Evolutionary conservation across 2,797 vertebrate species (phyloP), one percentile per base, ranked within the genome.

Genomic region (Emys orbicularis): DNA sequence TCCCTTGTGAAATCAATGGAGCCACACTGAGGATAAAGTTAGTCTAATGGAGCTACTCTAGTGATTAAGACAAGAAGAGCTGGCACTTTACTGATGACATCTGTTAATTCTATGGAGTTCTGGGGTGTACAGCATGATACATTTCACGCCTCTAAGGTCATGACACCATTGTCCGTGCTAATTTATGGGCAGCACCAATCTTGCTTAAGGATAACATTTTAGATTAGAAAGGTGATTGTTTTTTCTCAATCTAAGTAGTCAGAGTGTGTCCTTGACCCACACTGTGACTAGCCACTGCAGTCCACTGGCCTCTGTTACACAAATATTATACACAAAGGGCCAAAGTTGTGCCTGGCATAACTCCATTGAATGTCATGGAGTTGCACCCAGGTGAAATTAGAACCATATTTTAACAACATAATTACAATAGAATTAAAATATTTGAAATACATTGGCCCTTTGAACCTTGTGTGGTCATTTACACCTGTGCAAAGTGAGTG

Each of bases 351-450:
- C 80, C 13, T 31, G 5, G 29, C n/a, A 27, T 16, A 94, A 83
- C 10, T 27, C 8, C 27, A 50, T 41, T 86, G 21, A 10, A 61
- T 87, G 84, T 0, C 0, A 29, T 47, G 41, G 41, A 47, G 41
- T 76, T 34, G 80, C 29, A 50, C 15, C 84, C 53, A 12, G 0
- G 74, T 56, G 0, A 80, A 90, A 29, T 92, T 68, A 84, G 27
- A 92, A 77, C 57, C 83, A 81, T 81, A 9, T 68, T 4, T 59
- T 50, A 87, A 12, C 27, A n/a, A 83, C 4, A 90, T 52, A 80
- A 87, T 90, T 79, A 3, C 47, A 87, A 5, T 5, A 86, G 1
- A 27, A 25, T 7, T 53, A 18, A 2, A 92, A 49, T 7, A 1
- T 27, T 5, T 19, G 77, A 94, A 88, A 52, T 15, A 27, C 6